Evolutionary conservation across 2,113 vertebrate genomes (phyloP).

Genomic region (Macroglossus sobrinus): DNA sequence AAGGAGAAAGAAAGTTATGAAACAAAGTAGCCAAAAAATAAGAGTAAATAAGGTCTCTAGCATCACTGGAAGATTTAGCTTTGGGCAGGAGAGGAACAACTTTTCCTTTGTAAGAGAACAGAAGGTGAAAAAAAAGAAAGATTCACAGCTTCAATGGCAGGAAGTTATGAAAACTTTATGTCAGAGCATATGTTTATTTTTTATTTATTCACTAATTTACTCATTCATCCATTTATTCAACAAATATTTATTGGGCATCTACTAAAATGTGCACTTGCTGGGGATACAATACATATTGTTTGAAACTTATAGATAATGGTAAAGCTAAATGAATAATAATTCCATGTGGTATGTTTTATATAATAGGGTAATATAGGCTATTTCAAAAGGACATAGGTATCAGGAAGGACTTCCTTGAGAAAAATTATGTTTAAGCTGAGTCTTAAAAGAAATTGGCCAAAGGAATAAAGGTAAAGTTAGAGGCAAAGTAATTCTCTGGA

Average conservation of each 20-base stretch:
- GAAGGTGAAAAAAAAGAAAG: background rate
- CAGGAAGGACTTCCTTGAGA: background rate
- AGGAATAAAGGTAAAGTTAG: background rate
- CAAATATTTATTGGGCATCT: background rate
- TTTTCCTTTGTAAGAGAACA: background rate
- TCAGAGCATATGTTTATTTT: background rate
- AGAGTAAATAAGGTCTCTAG: background rate
- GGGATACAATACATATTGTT: background rate
- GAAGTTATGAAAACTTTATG: background rate
- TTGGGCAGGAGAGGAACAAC: fast-evolving
- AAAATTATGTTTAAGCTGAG: background rate
- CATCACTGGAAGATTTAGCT: background rate
- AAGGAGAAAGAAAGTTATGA: background rate
- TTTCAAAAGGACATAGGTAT: background rate
- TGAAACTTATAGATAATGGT: background rate
- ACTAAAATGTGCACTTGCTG: background rate
- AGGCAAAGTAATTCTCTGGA: background rate
- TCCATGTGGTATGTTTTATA: background rate
- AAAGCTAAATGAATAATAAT: background rate
- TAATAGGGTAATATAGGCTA: background rate
- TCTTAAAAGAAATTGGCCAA: background rate
- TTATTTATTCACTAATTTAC: background rate
- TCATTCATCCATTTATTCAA: background rate
- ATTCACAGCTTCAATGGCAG: too few species aligned
- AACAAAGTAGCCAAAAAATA: background rate